Evolutionary conservation across 2,888 invertebrate genomes (phyloP).

Genomic region (Platynereis dumerilii): DNA sequence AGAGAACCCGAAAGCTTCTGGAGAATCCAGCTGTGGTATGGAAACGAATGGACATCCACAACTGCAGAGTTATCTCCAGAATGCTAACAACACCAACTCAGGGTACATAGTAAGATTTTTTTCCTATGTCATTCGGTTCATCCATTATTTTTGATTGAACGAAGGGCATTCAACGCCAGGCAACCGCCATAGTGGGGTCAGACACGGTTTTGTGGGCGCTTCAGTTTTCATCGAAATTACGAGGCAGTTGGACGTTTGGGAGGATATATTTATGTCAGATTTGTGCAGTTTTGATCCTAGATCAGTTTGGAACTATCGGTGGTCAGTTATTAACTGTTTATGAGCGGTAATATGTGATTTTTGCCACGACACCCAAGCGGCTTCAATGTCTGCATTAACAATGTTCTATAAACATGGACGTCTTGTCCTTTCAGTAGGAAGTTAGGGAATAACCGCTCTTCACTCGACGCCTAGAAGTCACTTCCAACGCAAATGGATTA

Average conservation of each 20-base stretch:
- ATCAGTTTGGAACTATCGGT: background rate
- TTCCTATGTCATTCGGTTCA: slow-evolving; percentile 7
- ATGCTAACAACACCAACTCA: slow-evolving; percentile 63
- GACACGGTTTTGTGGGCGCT: slow-evolving; percentile 11
- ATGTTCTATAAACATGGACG: too few relatives aligned
- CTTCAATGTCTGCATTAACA: too few relatives aligned
- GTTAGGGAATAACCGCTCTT: too few relatives aligned
- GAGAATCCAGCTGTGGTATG: slow-evolving; percentile 62
- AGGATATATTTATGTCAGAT: background rate
- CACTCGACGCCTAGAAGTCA: too few relatives aligned
- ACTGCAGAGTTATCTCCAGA: slow-evolving; percentile 64
- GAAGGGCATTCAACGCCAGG: slow-evolving; percentile 8
- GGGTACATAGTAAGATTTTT: slow-evolving; percentile 64
- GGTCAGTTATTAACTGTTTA: too few relatives aligned
- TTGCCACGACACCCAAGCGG: too few relatives aligned
- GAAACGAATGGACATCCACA: slow-evolving; percentile 66
- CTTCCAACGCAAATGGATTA: too few relatives aligned
- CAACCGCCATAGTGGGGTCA: slow-evolving; percentile 21
- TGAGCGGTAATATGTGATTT: too few relatives aligned
- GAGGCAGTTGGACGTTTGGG: background rate
- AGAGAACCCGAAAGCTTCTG: slow-evolving; percentile 46
- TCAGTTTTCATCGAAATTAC: slow-evolving; percentile 13
- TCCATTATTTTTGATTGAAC: too few relatives aligned
- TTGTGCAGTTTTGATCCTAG: slow-evolving; percentile 10
- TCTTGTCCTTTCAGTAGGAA: too few relatives aligned